These are phyloP conservation scores for Argynnis bischoffii DNA, from an alignment of 2,888 invertebrate genomes.

Conservation along the genomic window DNA sequence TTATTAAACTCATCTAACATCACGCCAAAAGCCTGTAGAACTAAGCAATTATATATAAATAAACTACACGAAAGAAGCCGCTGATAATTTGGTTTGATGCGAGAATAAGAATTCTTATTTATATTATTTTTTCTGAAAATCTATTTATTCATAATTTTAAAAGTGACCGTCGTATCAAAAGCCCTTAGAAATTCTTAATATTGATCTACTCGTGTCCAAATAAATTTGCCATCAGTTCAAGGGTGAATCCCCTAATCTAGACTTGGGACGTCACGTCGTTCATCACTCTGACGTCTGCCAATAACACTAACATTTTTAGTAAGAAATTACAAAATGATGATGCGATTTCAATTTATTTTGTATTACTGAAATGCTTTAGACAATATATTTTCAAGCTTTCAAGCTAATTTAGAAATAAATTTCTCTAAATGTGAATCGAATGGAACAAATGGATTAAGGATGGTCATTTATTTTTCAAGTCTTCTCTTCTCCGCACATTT, in stretches of 20 bases:
- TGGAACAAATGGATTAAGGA: slow-evolving; percentile 25
- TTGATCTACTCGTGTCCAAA: slow-evolving; percentile 45
- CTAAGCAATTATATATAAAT: no score
- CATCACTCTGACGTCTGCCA: slow-evolving; percentile 70
- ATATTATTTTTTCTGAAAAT: background rate
- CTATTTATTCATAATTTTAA: slow-evolving; percentile 18
- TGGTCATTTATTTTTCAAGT: slow-evolving; percentile 21
- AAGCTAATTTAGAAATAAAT: slow-evolving; percentile 32
- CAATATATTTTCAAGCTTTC: slow-evolving; percentile 11
- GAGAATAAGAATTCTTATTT: no score
- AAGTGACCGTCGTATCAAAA: slow-evolving; percentile 41
- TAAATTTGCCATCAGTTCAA: slow-evolving; percentile 43
- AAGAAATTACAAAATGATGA: slow-evolving; percentile 50
- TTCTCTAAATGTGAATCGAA: slow-evolving; percentile 26
- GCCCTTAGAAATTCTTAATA: slow-evolving; percentile 48
- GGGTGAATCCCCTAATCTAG: slow-evolving; percentile 44
- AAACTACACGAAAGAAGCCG: no score
- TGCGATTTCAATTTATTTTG: slow-evolving; percentile 45
- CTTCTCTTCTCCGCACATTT: slow-evolving; percentile 10
- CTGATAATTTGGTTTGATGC: no score
- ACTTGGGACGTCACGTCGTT: slow-evolving; percentile 49
- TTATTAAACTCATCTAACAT: no score
- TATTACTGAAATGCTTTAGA: slow-evolving; percentile 18
- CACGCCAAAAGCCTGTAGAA: no score
- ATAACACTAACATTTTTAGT: slow-evolving; percentile 64